Evolutionary conservation across 2,797 vertebrate species (phyloP), one percentile per base, ranked within the genome.

Genomic region (Alfaro cultratus): DNA sequence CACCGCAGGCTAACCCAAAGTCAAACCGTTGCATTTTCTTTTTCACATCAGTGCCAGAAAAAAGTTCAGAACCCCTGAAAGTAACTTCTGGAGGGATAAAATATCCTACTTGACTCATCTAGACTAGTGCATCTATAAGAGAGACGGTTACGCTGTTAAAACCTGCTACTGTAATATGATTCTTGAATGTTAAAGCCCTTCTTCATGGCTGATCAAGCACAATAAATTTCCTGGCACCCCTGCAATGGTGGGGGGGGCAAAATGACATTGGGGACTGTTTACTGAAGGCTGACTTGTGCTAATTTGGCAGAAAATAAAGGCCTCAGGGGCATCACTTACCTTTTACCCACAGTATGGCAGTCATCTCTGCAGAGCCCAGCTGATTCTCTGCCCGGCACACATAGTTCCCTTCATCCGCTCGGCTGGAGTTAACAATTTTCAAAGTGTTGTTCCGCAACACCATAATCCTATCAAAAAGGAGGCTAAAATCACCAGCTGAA

Each of bases 361-460:
- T 91, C 92, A 98, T 97, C 95, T 98, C 98, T 41, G 98, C 97
- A n/a, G 96, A 96, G 86, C 98, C 98, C 89, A 99, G 96, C 87
- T 97, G 88, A 89, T 99, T 99, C 92, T 97, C 97, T 2, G 97
- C 97, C 87, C 92, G 96, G 93, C 98, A 99, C 86, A 95, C 83
- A 31, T 99, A 99, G 81, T 91, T 96, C 73, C 98, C 98, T 93
- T 99, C 98, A 80, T 99, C 98, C 21, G 96, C 95, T 86, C 97
- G 98, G 84, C 97, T 97, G 93, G 97, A 96, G 87, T 98, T 99
- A 88, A 96, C 88, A 88, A 99, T 98, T 91, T 92, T 94, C 76
- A 99, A 95, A 75, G 95, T 98, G 89, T 97, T 98, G 92, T 98
- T 97, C 91, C 97, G 96, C 94, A 99, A 95, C 95, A 99, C 86